phyloP scores from a whole-genome alignment of 37 sponge, comb jelly and placozoan genomes.

The Amphimedon queenslandica region DNA sequence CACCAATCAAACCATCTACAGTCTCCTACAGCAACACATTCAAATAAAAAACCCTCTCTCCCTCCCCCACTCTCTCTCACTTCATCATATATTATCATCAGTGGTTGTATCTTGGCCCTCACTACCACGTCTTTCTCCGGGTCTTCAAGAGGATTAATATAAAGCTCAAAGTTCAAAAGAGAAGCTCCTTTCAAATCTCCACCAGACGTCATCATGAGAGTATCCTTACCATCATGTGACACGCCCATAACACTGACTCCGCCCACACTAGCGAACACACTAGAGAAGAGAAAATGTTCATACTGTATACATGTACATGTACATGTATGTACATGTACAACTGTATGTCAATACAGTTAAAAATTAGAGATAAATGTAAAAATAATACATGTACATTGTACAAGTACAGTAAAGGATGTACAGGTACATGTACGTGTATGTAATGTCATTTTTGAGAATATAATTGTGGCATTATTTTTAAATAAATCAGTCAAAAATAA shows the following conservation, averaged over 20 bases:
- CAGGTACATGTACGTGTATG: too few relatives aligned
- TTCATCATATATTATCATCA: constrained; percentile 67
- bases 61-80: constrained; percentile 54
- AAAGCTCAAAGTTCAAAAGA: constrained; percentile 46
- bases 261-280: constrained; percentile 3
- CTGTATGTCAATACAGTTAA: too few relatives aligned
- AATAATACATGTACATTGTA: too few relatives aligned
- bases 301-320: too few relatives aligned
- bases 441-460: too few relatives aligned
- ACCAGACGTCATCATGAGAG: constrained; percentile 20
- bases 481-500: too few relatives aligned
- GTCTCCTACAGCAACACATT: constrained; percentile 38
- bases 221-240: constrained; percentile 1
- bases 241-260: neutral
- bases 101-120: constrained; percentile 38
- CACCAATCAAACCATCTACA: constrained; percentile 54
- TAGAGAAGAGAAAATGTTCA: neutral
- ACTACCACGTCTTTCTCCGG: constrained; percentile 38
- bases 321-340: too few relatives aligned
- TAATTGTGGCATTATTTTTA: too few relatives aligned
- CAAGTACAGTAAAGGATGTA: too few relatives aligned
- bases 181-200: neutral
- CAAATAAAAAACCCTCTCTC: neutral
- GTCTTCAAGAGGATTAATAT: constrained; percentile 51
- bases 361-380: too few relatives aligned